Base-by-base conservation (phyloP, 2,888 invertebrate genomes). In the Fragum whitleyi region DNA sequence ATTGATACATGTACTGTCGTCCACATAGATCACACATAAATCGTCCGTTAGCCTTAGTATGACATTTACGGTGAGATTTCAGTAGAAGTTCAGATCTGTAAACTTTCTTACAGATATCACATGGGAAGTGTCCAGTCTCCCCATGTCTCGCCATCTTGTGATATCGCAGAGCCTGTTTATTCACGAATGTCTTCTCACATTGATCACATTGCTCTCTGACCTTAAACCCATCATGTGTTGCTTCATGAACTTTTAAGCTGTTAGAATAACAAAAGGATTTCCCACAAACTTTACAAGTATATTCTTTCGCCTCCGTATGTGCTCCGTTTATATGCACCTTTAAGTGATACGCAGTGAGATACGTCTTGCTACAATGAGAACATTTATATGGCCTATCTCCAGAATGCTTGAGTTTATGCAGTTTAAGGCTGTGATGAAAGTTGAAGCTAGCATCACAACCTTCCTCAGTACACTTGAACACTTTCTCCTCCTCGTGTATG, bases 21-120 rank as follows among this genome's bases (percentile, higher is more conserved):
- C 90, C 91, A 86, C 93, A 93, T 6, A 89, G 82, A 61, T 90
- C 89, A 81, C 93, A 93, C 86, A 90, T 89, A 82, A 88, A 91
- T 9, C 89, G 74, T 42, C 87, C 85, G 2, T 84, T 86, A 51
- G 88, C 89, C 1, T 72, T 71, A 51, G 91, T 91, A 16, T 91
- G 88, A 14, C 90, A 84, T 26, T 86, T 77, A 47, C 57, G 73
- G 77, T 92, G 92, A 0, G 90, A 86, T 2, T 89, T 87, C 69
- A 91, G 77, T 26, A 91, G 77, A 29, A 87, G 82, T 59, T 91
- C 90, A 1, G 92, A 90, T 61, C 90, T 92, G 81, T 90, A 92
- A 36, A 85, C 86, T 80, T 92, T 92, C 32, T 86, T 80, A 77
- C 92, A 92, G 7, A 89, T 77, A 51, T 90, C 89, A 77, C 92